Evolutionary conservation across 2,888 invertebrate genomes (phyloP), one percentile per base, ranked within the genome.

Genomic region (Onchidella celtica): DNA sequence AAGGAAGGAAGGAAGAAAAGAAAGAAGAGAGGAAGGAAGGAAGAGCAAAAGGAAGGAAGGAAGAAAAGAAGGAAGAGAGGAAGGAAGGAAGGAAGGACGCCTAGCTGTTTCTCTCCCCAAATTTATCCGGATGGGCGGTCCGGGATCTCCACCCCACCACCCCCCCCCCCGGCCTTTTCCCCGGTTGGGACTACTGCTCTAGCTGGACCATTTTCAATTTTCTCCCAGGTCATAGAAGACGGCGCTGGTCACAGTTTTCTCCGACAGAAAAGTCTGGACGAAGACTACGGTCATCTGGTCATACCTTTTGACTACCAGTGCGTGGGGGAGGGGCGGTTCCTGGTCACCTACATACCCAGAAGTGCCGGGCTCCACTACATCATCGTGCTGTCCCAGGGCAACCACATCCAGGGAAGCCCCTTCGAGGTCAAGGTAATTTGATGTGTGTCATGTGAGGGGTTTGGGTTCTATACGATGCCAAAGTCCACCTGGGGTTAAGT

Each of bases 241-340:
- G 85, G 86, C 27, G 82, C 82, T 4, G 90, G 90, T 1, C 89
- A 89, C 82, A 88, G 86, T 9, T 89, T 88, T 77, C 80, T 90
- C 6, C 80, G 90, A 17, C 89, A 89, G 86, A 88, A 85, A 63
- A 87, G 87, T 32, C 70, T 87, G 55, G 85, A 85, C 21, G 81
- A 83, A 11, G 87, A 86, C 3, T 32, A 63, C 3, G 63, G 85
- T 77, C 81, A 81, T 1, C 87, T 88, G 29, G 81, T 81, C 40
- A 88, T 91, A 4, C 86, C 87, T 21, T 87, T 91, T 69, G 90
- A 90, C 70, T 89, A 90, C 79, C 88, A 89, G 66, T 88, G 89
- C 59, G 85, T 88, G 4, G 88, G 87, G 0, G 89, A 90, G 47
- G 90, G 90, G 0, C 85, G 89, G 3, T 89, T 91, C 78, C 83